These are phyloP conservation scores for Yponomeuta plumbellus DNA, from an alignment of 2,888 invertebrate species.

Conservation along the genomic window DNA sequence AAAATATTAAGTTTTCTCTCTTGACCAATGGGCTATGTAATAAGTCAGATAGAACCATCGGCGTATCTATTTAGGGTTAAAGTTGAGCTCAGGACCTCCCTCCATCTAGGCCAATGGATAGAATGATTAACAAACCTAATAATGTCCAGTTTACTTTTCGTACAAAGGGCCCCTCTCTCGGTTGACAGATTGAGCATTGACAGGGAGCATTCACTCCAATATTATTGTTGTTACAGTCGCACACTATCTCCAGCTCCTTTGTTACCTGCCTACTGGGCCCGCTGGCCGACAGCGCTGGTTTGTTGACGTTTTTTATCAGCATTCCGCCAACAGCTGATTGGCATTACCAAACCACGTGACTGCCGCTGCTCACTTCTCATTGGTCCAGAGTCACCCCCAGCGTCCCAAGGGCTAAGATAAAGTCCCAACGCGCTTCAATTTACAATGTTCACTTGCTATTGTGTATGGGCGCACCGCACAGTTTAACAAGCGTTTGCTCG, in stretches of 20 bases:
- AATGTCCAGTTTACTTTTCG: neutral
- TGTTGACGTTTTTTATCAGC: constrained; percentile 58
- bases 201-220: neutral
- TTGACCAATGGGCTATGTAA: neutral
- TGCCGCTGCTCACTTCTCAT: constrained; percentile 28
- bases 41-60: too few relatives aligned
- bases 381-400: constrained; percentile 32
- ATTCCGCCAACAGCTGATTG: constrained; percentile 65
- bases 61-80: too few relatives aligned
- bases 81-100: too few relatives aligned
- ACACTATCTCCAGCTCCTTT: neutral
- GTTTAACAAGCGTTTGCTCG: neutral
- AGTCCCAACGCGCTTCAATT: neutral
- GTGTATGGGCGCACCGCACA: neutral
- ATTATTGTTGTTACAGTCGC: neutral
- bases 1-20: neutral
- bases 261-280: constrained; percentile 20
- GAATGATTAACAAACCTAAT: neutral
- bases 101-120: too few relatives aligned
- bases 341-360: constrained; percentile 49
- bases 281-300: constrained; percentile 34
- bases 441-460: neutral
- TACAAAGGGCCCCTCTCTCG: neutral
- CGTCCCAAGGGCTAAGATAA: neutral
- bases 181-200: neutral